Percentiles rank a stretch among this genome's conserved stretches.
phyloP scores from a whole-genome alignment of 2,113 vertebrate species.

The Malurus alboscapulatus region DNA sequence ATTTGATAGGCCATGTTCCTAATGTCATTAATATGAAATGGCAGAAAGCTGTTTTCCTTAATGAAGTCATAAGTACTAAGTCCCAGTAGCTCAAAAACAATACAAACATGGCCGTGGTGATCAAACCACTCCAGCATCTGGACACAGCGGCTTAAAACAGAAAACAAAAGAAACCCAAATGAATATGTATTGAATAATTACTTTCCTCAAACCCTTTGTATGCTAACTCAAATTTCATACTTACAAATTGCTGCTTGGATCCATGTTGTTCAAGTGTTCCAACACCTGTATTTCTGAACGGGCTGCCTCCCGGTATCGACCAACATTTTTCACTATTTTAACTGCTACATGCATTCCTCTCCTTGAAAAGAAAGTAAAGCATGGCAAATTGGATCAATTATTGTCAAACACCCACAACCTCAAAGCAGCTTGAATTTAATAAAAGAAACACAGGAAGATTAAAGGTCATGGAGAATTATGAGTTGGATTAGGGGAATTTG shows the following conservation, averaged over 20 bases:
- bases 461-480: not conserved
- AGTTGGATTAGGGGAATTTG: not conserved
- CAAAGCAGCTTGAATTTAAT: not conserved
- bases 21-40: conserved; percentile 91
- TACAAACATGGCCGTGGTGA: conserved; percentile 93
- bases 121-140: conserved; percentile 97
- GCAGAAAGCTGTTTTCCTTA: conserved; percentile 95
- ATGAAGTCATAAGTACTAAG: conserved; percentile 97
- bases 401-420: not conserved
- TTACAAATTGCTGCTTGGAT: conserved; percentile 81
- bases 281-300: conserved; percentile 94
- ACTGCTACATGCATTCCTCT: conserved; percentile 86
- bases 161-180: not conserved
- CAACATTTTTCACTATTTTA: conserved; percentile 99
- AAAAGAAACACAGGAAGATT: not conserved
- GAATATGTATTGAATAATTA: not conserved
- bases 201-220: not conserved
- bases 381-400: not conserved
- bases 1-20: conserved; percentile 94
- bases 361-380: conserved; percentile 65
- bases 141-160: conserved; percentile 85
- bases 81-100: conserved; percentile 93
- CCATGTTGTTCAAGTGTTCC: conserved; percentile 87
- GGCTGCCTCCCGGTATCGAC: conserved; percentile 93
- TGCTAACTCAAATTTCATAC: conserved; percentile 14